Evolutionary conservation across 2,113 vertebrate genomes (phyloP).

Genomic region (Crotophaga sulcirostris): DNA sequence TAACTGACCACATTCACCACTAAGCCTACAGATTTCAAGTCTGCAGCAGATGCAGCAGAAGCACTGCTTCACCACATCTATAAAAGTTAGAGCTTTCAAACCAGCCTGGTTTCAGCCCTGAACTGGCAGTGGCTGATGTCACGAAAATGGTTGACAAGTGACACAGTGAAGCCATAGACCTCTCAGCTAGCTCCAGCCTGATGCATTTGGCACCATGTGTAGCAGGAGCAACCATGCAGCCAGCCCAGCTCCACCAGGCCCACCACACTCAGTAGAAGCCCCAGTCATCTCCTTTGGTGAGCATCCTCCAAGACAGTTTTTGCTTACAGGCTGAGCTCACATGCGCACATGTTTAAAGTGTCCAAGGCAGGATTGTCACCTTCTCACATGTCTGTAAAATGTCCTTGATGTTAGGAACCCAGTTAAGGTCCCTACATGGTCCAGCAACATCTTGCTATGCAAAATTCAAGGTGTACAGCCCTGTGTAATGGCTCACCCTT

Average conservation of each 20-base stretch:
- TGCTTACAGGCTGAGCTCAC: neutral
- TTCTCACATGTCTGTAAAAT: fast-evolving
- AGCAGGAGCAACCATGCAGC: neutral
- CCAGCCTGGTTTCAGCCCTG: neutral
- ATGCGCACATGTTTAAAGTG: fast-evolving
- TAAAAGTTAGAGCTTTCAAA: neutral
- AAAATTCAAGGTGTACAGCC: neutral
- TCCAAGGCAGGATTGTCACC: neutral
- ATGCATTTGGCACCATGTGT: neutral
- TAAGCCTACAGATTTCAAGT: neutral
- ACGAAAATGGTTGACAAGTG: neutral
- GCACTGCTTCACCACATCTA: neutral
- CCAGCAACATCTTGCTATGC: neutral
- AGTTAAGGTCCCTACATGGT: fast-evolving
- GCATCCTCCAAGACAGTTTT: neutral
- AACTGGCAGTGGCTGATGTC: neutral
- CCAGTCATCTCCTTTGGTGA: neutral
- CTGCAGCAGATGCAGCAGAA: neutral
- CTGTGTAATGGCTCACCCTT: neutral
- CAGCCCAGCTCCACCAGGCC: neutral
- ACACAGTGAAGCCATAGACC: neutral
- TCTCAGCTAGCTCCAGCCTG: neutral
- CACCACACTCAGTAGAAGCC: neutral
- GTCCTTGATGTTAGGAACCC: neutral
- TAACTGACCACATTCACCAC: neutral